Base-by-base conservation (phyloP, 92 coral and sea anemone genomes). In the Porites evermanni region DNA sequence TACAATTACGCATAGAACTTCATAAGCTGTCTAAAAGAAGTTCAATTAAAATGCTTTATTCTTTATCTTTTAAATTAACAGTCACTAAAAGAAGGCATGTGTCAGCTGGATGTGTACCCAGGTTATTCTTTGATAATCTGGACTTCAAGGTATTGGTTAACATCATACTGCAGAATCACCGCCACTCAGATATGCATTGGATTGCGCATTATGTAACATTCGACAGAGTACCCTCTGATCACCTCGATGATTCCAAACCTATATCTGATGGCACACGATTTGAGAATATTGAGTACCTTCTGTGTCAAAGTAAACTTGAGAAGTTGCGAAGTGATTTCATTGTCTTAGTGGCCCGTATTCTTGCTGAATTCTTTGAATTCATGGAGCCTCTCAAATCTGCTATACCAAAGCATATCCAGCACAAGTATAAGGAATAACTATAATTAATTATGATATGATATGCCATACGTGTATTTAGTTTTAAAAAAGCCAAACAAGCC, bases 131-230 rank as follows among this genome's bases (percentile, higher is more conserved):
- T 75, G 88, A 84, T 50, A 84, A 84, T 70, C 73, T 74, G 38
- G 88, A 84, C 81, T 84, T 84, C 82, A 84, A 75, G 82, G 52
- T 84, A 12, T 50, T 84, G 47, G 88, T 59, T n/a, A 84, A 84
- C 29, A 75, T 75, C 72, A 75, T 84, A 47, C 88, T 84, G 19
- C 74, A 63, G 52, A 84, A 84, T 51, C 88, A 75, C 73, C 67
- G 44, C 26, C 60, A 65, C 21, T 63, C 82, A 61, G 81, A 84
- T 71, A 65, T 84, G 88, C 87, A 72, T 23, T 83, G 87, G 87
- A 83, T 83, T 14, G 79, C 70, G 17, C 87, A 83, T 53, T 83
- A 72, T 60, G 38, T 83, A 24, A 83, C 74, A n/a, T 72, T 83
- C 18, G 80, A 83, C 79, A 72, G 87, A 83, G 87, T 83, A 51